These are phyloP conservation scores for Malurus leucopterus DNA, from an alignment of 2,797 vertebrate species.

Conservation along the genomic window DNA sequence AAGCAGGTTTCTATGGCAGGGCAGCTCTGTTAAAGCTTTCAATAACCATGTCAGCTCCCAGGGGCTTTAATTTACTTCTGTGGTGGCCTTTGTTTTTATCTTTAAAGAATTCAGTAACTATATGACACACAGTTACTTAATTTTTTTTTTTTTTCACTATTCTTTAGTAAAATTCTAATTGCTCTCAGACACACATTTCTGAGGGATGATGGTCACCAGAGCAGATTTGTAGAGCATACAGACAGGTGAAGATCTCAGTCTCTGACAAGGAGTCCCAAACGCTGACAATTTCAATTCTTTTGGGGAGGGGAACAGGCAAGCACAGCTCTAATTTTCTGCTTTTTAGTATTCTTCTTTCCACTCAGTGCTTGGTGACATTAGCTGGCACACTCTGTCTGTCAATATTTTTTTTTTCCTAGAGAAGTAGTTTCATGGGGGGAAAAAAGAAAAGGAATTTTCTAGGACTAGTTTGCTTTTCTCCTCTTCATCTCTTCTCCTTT, in stretches of 20 bases:
- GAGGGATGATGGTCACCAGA: not conserved
- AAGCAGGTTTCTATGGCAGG: conserved; percentile 47
- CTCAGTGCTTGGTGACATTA: not conserved
- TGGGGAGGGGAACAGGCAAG: not conserved
- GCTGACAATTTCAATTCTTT: not conserved
- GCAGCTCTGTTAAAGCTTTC: conserved; percentile 56
- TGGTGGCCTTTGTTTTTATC: conserved; percentile 54
- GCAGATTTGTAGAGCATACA: not conserved
- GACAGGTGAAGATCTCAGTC: conserved; percentile 1
- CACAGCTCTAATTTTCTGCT: not conserved
- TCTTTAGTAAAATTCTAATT: conserved; percentile 22
- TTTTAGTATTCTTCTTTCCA: not conserved
- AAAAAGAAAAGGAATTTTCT: not conserved
- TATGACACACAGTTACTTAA: not conserved
- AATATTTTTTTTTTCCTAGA: not conserved
- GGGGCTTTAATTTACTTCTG: conserved; percentile 58
- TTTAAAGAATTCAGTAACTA: conserved; percentile 46
- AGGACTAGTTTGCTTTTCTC: not conserved
- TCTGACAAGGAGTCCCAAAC: not conserved
- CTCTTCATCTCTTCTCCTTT: not conserved
- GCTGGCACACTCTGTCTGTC: not conserved
- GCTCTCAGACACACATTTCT: not conserved
- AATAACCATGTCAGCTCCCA: conserved; percentile 57
- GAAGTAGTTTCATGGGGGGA: not conserved
- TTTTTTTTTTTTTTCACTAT: not conserved